Evolutionary conservation across 2,113 vertebrate species (phyloP), one percentile per base, ranked within the genome.

Genomic region (Gymnogyps californianus): DNA sequence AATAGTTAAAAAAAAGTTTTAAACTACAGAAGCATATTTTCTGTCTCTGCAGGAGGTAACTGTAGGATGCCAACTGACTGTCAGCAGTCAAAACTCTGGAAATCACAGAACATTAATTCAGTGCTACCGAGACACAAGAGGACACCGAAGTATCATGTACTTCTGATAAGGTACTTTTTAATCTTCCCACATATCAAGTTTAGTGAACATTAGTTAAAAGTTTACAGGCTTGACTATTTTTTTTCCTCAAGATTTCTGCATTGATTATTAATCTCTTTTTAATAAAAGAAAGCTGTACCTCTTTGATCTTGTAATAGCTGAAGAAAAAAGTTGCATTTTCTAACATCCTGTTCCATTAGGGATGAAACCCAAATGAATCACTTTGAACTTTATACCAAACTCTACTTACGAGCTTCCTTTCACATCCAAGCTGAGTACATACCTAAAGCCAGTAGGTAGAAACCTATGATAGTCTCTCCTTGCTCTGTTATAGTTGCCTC

Each of bases 381-480:
- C 75, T 95, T 49, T 29, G 47, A 93, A 93, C 59, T 95, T 82
- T 42, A 74, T 69, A 88, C 51, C 55, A 94, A 77, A 67, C 19
- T 64, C 66, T 88, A 72, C 57, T 69, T 70, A 72, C 66, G 86
- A 81, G 28, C 40, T 95, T 86, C 18, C 62, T 74, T 95, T 95
- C 69, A 87, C 67, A 93, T 57, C 57, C 61, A 74, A 91, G 83
- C 40, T 10, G 4, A 65, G 52, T 92, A 98, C 98, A 55, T 98
- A 98, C 98, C 98, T 57, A 98, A 90, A 87, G 98, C 95, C 66
- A 99, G 95, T 40, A 99, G 98, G 92, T 98, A 99, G 92, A 98
- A 95, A 82, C 98, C 98, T 93, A 99, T 98, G 92, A 98, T 97
- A 32, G 98, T 99, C 92, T 99, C 98, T 91, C 98, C 98, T 97